Conservation (phyloP, 2,797 vertebrate species). For the Acomys russatus region DNA sequence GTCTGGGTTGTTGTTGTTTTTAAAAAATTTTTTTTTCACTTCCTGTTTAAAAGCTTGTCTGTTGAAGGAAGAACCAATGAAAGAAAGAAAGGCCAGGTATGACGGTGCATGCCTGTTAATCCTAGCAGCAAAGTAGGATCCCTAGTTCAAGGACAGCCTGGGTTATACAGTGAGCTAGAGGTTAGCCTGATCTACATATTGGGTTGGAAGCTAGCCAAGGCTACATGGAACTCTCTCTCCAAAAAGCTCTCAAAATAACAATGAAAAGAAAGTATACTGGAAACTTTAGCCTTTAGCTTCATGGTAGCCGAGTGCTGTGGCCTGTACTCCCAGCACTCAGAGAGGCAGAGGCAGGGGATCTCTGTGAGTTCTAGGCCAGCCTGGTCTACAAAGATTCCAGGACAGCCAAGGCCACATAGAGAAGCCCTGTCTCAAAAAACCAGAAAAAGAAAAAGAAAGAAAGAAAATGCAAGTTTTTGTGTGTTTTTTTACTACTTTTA, state of each 20-base stretch:
- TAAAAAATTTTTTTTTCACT: conserved; percentile 53
- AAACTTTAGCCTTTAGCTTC: conserved; percentile 66
- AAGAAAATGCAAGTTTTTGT: conserved; percentile 69
- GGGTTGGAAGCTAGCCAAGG: background rate
- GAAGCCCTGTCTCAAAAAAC: too few relatives aligned
- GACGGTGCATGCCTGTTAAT: background rate
- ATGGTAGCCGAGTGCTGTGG: background rate
- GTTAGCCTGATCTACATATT: background rate
- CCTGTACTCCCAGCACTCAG: too few relatives aligned
- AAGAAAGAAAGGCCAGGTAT: background rate
- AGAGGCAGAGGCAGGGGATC: too few relatives aligned
- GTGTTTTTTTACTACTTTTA: conserved; percentile 27
- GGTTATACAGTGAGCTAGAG: background rate
- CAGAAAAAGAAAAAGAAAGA: too few relatives aligned
- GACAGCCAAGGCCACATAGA: too few relatives aligned
- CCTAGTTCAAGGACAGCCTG: background rate
- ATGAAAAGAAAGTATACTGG: conserved; percentile 23
- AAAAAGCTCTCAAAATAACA: background rate
- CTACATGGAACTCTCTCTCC: background rate
- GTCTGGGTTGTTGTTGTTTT: background rate
- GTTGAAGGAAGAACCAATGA: background rate
- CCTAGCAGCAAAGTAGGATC: background rate
- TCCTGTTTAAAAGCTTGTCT: background rate
- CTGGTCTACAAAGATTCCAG: too few relatives aligned
- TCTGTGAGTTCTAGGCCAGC: too few relatives aligned